Evolutionary conservation across 1,140 invertebrate species (phyloP).

Genomic region (Drosophila insularis): DNA sequence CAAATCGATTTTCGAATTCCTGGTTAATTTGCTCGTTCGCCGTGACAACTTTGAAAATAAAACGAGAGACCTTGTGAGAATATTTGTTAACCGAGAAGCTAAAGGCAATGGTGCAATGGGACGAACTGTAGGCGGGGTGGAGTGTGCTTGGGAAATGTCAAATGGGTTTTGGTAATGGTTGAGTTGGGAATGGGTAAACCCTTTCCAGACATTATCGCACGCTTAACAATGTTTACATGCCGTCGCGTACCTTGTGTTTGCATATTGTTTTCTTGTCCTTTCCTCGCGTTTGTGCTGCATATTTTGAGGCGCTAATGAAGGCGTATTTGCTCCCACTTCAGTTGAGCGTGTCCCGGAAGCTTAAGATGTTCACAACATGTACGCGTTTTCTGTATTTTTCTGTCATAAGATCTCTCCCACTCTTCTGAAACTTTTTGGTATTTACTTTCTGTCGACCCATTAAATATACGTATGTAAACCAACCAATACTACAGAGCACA

Average conservation of each 20-base stretch:
- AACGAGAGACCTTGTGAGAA: not conserved
- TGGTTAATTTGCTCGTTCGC: conserved; percentile 1
- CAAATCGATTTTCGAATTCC: conserved; percentile 2
- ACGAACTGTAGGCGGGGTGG: not conserved
- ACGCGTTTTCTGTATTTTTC: not conserved
- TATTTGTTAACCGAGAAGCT: not conserved
- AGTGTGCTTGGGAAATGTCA: too few relatives aligned
- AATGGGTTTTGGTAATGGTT: not conserved
- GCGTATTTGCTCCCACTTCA: conserved; percentile 51
- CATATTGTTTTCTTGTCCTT: conserved; percentile 53
- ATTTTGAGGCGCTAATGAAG: conserved; percentile 69
- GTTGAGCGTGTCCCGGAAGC: conserved; percentile 2
- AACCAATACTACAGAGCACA: not conserved
- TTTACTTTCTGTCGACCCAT: not conserved
- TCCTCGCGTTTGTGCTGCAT: conserved; percentile 42
- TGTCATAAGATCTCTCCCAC: not conserved
- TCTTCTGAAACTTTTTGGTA: not conserved
- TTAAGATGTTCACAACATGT: conserved; percentile 3
- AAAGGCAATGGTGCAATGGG: not conserved
- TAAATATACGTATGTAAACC: conserved; percentile 1
- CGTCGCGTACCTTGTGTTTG: conserved; percentile 60
- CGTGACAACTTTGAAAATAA: conserved; percentile 1
- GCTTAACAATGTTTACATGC: conserved; percentile 32
- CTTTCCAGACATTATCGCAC: conserved; percentile 38
- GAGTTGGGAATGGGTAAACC: conserved; percentile 22